Base-by-base conservation (phyloP, 2,797 vertebrate genomes). In the Rousettus madagascariensis region DNA sequence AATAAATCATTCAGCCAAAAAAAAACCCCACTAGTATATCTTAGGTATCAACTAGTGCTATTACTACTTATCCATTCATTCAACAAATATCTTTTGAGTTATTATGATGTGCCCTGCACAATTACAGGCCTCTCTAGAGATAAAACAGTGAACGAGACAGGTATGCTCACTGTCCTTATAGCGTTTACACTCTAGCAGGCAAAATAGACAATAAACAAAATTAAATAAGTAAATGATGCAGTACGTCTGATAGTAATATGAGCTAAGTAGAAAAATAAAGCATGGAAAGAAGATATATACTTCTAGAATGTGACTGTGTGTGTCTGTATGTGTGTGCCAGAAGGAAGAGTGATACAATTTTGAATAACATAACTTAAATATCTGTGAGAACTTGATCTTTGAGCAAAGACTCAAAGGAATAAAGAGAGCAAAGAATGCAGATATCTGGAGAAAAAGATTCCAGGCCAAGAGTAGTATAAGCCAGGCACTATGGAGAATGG, bases 361-460 rank as follows among this genome's bases (percentile, higher is more conserved):
- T 94, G 24, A 97, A 72, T 77, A 90, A 85, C 10, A 75, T 10
- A 88, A 2, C 13, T 86, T 15, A 83, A 71, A 10, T 46, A 15
- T 75, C 65, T 87, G 61, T 74, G 63, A 93, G 49, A 87, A 93
- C 15, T 83, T 82, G 28, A 86, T 72, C 6, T 94, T 87, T 77
- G 41, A 92, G 13, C 8, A 93, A 94, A 94, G 20, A 36, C 33
- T 77, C 80, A 30, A 92, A 69, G 26, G 10, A 89, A 61, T 22
- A 69, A 8, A 92, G n/a, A 36, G 3, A 88, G 4, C 12, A 89
- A 95, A 38, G 19, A 84, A 33, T 68, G 0, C 26, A 87, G 71
- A 13, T 88, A 85, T 20, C 12, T 79, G 17, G 46, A 36, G 12
- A 12, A 19, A 83, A 38, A 55, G 20, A 88, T 83, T 80, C 43